phyloP scores from a whole-genome alignment of 2,888 invertebrate species.

The Alloscopus bannaensis region DNA sequence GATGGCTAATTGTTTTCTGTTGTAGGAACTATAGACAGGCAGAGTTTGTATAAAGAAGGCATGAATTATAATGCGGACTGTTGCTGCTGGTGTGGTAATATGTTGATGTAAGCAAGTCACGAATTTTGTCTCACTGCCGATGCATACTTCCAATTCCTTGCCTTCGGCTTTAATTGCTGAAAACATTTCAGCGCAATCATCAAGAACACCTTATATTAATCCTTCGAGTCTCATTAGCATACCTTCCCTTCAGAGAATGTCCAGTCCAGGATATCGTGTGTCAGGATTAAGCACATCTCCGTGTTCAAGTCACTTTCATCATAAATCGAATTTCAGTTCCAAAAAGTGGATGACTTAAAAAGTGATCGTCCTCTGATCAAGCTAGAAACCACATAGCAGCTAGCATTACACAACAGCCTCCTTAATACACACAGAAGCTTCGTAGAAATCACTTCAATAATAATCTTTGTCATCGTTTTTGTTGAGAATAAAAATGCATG shows the following conservation, averaged over 20 bases:
- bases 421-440: conserved; percentile 13
- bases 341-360: background rate
- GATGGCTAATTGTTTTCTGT: conserved; percentile 17
- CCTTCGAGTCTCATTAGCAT: conserved; percentile 12
- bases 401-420: conserved; percentile 18
- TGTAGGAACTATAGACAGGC: no score
- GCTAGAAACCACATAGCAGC: conserved; percentile 40
- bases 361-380: conserved; percentile 7
- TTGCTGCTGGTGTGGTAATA: background rate
- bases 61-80: background rate
- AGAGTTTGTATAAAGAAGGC: no score
- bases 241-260: background rate
- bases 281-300: conserved; percentile 2
- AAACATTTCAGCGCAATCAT: conserved; percentile 10
- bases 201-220: conserved; percentile 13
- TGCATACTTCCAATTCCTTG: conserved; percentile 6
- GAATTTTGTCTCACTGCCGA: background rate
- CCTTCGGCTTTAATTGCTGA: conserved; percentile 7
- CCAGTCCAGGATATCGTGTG: conserved; percentile 2
- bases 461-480: conserved; percentile 43
- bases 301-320: background rate
- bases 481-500: no score
- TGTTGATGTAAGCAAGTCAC: conserved; percentile 19
- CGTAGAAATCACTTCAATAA: conserved; percentile 23
- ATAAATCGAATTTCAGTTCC: conserved; percentile 24